A percentile compares a stretch with the other conserved stretches of the same genome.
Conservation (phyloP, 2,888 invertebrate genomes). For the Pecten maximus region DNA sequence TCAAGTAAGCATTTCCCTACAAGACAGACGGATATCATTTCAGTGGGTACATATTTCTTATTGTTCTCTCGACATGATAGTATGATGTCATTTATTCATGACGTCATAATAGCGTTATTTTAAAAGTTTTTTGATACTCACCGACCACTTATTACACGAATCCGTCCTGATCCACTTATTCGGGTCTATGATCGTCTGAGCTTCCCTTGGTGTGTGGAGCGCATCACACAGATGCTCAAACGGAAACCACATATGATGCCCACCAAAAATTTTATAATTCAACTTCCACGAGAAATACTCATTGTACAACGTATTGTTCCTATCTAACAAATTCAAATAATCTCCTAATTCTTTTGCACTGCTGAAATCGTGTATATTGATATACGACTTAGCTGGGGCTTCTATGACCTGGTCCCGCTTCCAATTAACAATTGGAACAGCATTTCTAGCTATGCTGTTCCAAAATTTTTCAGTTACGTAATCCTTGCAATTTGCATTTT, state of each 20-base stretch:
- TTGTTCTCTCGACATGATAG: background rate
- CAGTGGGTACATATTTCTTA: background rate
- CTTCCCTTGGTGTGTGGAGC: slow-evolving; percentile 14
- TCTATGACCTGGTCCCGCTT: slow-evolving; percentile 31
- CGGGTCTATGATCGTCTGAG: slow-evolving; percentile 42
- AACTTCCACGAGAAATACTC: slow-evolving; percentile 58
- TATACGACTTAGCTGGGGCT: slow-evolving; percentile 56
- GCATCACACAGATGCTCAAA: slow-evolving; percentile 40
- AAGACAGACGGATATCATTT: background rate
- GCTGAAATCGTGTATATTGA: slow-evolving; percentile 56
- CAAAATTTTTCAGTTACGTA: slow-evolving; percentile 61
- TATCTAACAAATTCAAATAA: slow-evolving; percentile 47
- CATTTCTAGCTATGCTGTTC: slow-evolving; percentile 47
- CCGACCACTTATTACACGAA: slow-evolving; percentile 42
- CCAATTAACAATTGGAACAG: slow-evolving; percentile 62
- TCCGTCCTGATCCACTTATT: slow-evolving; percentile 36
- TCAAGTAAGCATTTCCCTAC: background rate
- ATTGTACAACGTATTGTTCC: slow-evolving; percentile 57
- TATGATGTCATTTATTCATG: background rate
- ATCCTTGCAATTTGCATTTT: slow-evolving; percentile 56
- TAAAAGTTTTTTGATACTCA: background rate
- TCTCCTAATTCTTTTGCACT: slow-evolving; percentile 41
- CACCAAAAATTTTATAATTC: slow-evolving; percentile 39
- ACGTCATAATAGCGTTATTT: no score
- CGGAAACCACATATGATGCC: slow-evolving; percentile 33